Evolutionary conservation across 2,113 vertebrate species (phyloP).

Genomic region (Chascanopsetta lugubris): DNA sequence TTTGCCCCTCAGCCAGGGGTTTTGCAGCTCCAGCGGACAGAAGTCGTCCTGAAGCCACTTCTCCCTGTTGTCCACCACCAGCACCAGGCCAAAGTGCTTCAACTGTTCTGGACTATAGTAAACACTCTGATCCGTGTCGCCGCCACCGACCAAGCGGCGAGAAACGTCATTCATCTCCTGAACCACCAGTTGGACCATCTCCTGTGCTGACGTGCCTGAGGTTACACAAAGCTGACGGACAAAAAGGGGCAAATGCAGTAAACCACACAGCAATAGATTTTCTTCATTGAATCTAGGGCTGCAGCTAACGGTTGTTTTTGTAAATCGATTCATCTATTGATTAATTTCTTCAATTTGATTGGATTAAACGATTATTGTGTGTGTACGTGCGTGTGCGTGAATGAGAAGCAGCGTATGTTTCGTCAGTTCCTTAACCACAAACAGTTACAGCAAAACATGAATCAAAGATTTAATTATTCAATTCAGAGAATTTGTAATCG

Average conservation of each 20-base stretch:
- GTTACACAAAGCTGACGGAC: slow-evolving; percentile 84
- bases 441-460: too few species aligned
- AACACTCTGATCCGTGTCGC: slow-evolving; percentile 67
- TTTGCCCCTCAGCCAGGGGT: slow-evolving; percentile 82
- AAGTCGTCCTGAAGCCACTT: slow-evolving; percentile 89
- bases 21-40: slow-evolving; percentile 86
- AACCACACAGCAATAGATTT: background rate
- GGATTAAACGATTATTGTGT: too few species aligned
- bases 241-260: background rate
- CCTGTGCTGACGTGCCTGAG: slow-evolving; percentile 80
- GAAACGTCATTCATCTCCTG: slow-evolving; percentile 87
- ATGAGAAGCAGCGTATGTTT: too few species aligned
- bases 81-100: slow-evolving; percentile 88
- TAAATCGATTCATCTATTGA: too few species aligned
- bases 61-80: slow-evolving; percentile 80
- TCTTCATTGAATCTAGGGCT: too few species aligned
- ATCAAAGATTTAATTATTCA: too few species aligned
- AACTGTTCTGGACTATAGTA: slow-evolving; percentile 86
- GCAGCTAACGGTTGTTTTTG: too few species aligned
- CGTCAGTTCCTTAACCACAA: too few species aligned
- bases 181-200: slow-evolving; percentile 89
- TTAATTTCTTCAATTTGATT: too few species aligned
- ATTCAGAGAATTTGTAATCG: too few species aligned
- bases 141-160: slow-evolving; percentile 64
- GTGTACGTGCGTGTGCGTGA: too few species aligned